A percentile compares a stretch with the other conserved stretches of the same genome.
Conservation (phyloP, 2,888 invertebrate genomes). For the Falcaria lacertinaria region DNA sequence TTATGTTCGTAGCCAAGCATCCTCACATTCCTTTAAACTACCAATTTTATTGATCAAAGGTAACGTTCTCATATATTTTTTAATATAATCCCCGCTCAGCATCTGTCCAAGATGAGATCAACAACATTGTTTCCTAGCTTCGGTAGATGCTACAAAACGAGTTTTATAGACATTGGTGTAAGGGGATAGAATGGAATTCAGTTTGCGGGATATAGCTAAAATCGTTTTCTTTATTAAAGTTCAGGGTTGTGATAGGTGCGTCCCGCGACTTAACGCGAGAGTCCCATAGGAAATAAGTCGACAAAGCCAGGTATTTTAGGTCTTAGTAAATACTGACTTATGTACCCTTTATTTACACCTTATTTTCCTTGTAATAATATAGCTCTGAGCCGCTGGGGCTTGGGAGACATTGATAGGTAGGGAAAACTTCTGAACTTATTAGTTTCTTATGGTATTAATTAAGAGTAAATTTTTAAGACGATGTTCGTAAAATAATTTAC, state of each 20-base stretch:
- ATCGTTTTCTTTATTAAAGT: constrained; percentile 54
- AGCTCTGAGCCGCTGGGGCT: constrained; percentile 3
- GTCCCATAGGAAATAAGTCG: constrained; percentile 66
- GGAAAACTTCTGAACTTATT: neutral
- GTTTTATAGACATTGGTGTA: constrained; percentile 55
- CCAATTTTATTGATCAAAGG: neutral
- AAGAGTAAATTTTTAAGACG: too few species aligned
- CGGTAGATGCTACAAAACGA: constrained; percentile 42
- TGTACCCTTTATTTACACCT: neutral
- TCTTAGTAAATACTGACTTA: constrained; percentile 7
- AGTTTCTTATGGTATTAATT: neutral
- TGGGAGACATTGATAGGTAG: neutral
- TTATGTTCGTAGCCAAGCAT: neutral
- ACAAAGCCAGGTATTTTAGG: constrained; percentile 24
- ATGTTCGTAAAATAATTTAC: too few species aligned
- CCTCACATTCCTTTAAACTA: neutral
- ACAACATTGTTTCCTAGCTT: constrained; percentile 37
- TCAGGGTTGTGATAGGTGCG: constrained; percentile 51
- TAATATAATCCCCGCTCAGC: constrained; percentile 33
- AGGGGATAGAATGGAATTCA: constrained; percentile 43
- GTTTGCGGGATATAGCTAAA: constrained; percentile 46
- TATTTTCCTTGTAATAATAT: neutral
- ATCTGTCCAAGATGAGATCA: constrained; percentile 34
- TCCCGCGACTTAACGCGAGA: constrained; percentile 44
- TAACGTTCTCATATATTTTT: neutral